phyloP scores from a whole-genome alignment of 2,888 invertebrate genomes.

The Melanostoma scalare region DNA sequence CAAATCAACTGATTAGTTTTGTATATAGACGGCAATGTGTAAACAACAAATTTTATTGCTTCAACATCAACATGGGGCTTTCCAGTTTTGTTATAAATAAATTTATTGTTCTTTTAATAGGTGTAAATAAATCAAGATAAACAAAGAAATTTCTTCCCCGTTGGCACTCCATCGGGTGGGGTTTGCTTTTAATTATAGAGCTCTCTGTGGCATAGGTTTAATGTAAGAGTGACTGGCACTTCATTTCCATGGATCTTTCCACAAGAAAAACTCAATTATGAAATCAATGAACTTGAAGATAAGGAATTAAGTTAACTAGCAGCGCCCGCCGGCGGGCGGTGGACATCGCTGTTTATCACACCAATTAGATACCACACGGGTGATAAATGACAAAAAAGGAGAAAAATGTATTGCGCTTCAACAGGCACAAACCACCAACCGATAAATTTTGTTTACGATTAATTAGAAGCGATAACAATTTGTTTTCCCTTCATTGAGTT shows the following conservation, averaged over 20 bases:
- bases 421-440: not conserved
- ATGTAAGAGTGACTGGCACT: too few species aligned
- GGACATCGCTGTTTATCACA: slow-evolving; percentile 36
- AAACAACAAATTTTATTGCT: slow-evolving; percentile 29
- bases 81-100: not conserved
- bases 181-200: not conserved
- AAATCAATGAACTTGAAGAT: slow-evolving; percentile 45
- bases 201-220: not conserved
- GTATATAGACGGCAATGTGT: slow-evolving; percentile 30
- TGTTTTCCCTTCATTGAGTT: not conserved
- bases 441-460: slow-evolving; percentile 36
- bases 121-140: not conserved
- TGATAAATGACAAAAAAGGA: too few species aligned
- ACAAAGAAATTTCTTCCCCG: too few species aligned
- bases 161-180: too few species aligned
- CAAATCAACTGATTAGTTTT: slow-evolving; percentile 41
- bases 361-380: too few species aligned
- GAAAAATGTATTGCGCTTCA: too few species aligned
- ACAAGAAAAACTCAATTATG: slow-evolving; percentile 1
- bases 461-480: slow-evolving; percentile 50
- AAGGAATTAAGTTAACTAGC: too few species aligned
- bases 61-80: slow-evolving; percentile 4
- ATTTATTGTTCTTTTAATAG: not conserved
- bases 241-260: too few species aligned
- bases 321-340: too few species aligned